phyloP scores from a whole-genome alignment of 2,113 vertebrate genomes.

The Microtus oregoni region DNA sequence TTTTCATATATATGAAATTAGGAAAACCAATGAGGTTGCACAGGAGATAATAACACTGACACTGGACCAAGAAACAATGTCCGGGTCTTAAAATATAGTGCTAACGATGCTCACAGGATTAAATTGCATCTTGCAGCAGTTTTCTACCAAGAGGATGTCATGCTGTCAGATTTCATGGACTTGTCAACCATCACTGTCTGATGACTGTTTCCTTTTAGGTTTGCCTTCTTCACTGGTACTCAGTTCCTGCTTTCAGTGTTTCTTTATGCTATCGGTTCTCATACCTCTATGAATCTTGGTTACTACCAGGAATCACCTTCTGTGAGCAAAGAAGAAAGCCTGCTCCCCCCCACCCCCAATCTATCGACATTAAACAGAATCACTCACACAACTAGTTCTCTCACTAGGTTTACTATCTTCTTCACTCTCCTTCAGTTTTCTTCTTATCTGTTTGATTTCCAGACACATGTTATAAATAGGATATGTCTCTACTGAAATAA shows the following conservation, averaged over 20 bases:
- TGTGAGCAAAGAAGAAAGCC: neutral
- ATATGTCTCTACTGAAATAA: conserved; percentile 1
- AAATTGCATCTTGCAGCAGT: neutral
- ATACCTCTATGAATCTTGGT: neutral
- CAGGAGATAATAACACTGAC: too few species aligned
- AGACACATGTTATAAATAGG: neutral
- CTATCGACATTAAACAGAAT: neutral
- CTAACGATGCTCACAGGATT: neutral
- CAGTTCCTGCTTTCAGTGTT: neutral
- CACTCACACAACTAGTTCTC: neutral
- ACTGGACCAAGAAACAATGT: neutral
- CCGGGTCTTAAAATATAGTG: neutral
- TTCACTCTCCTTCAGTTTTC: neutral
- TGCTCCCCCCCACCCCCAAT: neutral
- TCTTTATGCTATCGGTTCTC: neutral
- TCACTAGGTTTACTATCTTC: neutral
- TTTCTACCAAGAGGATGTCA: neutral
- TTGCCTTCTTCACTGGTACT: neutral
- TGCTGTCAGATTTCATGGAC: neutral
- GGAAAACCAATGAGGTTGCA: too few species aligned
- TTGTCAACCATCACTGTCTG: neutral
- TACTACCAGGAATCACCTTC: neutral
- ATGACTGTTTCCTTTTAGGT: neutral
- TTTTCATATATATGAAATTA: neutral
- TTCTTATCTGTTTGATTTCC: neutral